phyloP scores from a whole-genome alignment of 2,113 vertebrate species.

The Pantherophis guttatus region DNA sequence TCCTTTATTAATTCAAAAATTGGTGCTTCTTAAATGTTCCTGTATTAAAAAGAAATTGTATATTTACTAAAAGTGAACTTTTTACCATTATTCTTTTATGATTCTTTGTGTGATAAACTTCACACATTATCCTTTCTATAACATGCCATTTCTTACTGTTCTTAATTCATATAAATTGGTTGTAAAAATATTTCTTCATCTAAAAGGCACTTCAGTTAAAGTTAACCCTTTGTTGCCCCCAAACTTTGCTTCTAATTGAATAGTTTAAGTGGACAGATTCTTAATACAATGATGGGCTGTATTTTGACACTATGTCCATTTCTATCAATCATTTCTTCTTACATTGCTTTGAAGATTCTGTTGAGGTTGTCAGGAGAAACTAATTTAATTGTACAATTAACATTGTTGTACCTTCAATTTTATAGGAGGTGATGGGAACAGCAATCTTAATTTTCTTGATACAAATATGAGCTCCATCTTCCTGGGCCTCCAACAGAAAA shows the following conservation, averaged over 20 bases:
- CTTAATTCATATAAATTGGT: not conserved
- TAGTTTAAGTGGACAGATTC: not conserved
- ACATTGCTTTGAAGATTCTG: not conserved
- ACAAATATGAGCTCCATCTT: not conserved
- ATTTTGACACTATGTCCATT: not conserved
- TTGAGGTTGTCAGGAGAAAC: not conserved
- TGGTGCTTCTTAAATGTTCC: not conserved
- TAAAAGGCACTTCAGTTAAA: not conserved
- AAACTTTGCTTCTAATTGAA: not conserved
- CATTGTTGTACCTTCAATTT: accelerated
- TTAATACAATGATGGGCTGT: not conserved
- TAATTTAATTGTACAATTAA: slow-evolving; percentile 9
- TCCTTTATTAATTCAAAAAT: not conserved
- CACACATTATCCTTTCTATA: not conserved
- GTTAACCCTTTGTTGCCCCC: slow-evolving; percentile 5
- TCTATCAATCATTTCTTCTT: not conserved
- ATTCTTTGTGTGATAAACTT: not conserved
- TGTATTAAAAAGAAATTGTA: not conserved
- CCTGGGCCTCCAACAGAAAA: not conserved
- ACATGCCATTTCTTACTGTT: slow-evolving; percentile 5
- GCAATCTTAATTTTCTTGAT: not conserved
- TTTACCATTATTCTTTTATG: not conserved
- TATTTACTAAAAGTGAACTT: not conserved
- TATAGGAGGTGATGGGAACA: slow-evolving; percentile 3
- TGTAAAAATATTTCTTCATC: slow-evolving; percentile 1